These are phyloP conservation scores for Penaeus indicus DNA, from an alignment of 1,140 invertebrate genomes.

Conservation along the genomic window DNA sequence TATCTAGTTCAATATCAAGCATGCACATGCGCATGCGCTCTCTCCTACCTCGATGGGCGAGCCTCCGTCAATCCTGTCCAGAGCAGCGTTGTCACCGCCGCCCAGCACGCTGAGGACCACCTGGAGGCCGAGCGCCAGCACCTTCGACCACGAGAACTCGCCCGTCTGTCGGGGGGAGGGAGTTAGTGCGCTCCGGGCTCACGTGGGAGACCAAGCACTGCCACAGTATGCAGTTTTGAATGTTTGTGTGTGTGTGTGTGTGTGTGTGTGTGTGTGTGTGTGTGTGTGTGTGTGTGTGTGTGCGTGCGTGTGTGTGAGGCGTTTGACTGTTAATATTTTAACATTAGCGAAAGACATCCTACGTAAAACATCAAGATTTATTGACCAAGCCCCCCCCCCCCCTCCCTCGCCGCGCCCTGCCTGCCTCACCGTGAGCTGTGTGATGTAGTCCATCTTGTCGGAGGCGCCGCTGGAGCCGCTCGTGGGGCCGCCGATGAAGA, in stretches of 20 bases:
- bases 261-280: no score
- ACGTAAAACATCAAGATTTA: background rate
- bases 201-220: background rate
- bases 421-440: slow-evolving; percentile 59
- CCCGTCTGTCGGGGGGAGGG: slow-evolving; percentile 53
- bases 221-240: no score
- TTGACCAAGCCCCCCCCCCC: background rate
- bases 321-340: background rate
- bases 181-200: background rate
- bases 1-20: no score
- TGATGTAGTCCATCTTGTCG: slow-evolving; percentile 83
- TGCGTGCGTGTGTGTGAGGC: no score
- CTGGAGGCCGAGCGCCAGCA: slow-evolving; percentile 82
- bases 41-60: slow-evolving; percentile 48
- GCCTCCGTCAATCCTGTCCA: slow-evolving; percentile 58
- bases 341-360: background rate
- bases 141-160: slow-evolving; percentile 69
- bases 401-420: no score
- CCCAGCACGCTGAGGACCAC: slow-evolving; percentile 85
- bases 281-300: no score
- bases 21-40: background rate
- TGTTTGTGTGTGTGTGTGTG: no score
- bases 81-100: slow-evolving; percentile 73
- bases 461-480: slow-evolving; percentile 28
- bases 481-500: slow-evolving; percentile 61